Evolutionary conservation across 1,140 invertebrate species (phyloP).

Genomic region (Drosophila arizonae): DNA sequence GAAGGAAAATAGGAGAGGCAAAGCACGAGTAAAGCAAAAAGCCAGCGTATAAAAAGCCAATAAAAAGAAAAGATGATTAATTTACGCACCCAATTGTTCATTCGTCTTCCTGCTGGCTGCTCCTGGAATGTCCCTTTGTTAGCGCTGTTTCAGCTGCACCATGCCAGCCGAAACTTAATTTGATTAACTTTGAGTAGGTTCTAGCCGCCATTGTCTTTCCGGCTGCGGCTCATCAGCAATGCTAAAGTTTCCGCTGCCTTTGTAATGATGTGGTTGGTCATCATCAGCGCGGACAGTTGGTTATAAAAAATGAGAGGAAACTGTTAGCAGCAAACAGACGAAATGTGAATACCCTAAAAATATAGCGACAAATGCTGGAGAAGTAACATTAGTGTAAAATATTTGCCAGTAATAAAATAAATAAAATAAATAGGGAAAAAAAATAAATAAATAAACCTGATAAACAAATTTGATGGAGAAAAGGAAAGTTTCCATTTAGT

Average conservation of each 20-base stretch:
- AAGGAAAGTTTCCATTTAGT: too few relatives aligned
- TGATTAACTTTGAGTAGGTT: conserved; percentile 74
- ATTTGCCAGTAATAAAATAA: too few relatives aligned
- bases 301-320: conserved; percentile 36
- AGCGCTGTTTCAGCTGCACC: conserved; percentile 52
- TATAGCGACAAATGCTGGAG: too few relatives aligned
- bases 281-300: conserved; percentile 52
- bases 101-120: conserved; percentile 41
- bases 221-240: conserved; percentile 62
- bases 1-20: conserved; percentile 2
- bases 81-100: conserved; percentile 65
- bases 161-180: conserved; percentile 71
- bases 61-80: conserved; percentile 72
- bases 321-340: background rate
- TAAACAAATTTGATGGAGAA: too few relatives aligned
- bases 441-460: too few relatives aligned
- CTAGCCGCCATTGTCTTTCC: conserved; percentile 60
- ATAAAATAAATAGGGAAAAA: too few relatives aligned
- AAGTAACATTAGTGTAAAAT: too few relatives aligned
- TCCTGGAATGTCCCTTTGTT: conserved; percentile 46
- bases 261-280: conserved; percentile 70
- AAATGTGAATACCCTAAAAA: background rate
- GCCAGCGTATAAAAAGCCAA: conserved; percentile 31
- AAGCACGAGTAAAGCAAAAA: conserved; percentile 10
- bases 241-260: conserved; percentile 44